These are phyloP conservation scores for Loriculus beryllinus DNA, from an alignment of 2,797 vertebrate genomes.

Conservation along the genomic window DNA sequence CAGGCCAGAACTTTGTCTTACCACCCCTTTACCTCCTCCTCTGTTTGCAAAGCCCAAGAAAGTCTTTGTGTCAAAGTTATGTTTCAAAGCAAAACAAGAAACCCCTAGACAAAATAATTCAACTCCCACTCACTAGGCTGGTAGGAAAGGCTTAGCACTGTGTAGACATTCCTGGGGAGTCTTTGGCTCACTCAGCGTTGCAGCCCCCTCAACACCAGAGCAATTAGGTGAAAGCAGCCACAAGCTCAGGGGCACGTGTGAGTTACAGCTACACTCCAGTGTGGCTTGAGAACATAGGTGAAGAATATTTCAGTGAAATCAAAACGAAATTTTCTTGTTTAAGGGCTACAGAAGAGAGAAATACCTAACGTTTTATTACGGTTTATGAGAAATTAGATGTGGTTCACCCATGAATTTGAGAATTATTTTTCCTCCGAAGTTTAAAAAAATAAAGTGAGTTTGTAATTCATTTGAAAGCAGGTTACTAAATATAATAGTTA, in stretches of 20 bases:
- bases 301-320: background rate
- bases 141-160: background rate
- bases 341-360: background rate
- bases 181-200: background rate
- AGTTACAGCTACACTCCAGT: background rate
- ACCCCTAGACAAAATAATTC: conserved; percentile 9
- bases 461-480: background rate
- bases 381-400: background rate
- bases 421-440: background rate
- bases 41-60: background rate
- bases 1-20: background rate
- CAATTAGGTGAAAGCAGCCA: background rate
- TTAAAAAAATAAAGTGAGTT: background rate
- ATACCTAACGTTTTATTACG: background rate
- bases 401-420: background rate
- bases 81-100: conserved; percentile 4
- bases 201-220: background rate
- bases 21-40: background rate
- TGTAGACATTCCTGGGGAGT: background rate
- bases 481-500: background rate
- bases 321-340: background rate
- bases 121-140: background rate
- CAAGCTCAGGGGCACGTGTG: accelerated
- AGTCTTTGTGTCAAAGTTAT: background rate
- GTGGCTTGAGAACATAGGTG: background rate